These are phyloP conservation scores for Zaprionus camerounensis DNA, from an alignment of 1,140 invertebrate species.

Conservation along the genomic window DNA sequence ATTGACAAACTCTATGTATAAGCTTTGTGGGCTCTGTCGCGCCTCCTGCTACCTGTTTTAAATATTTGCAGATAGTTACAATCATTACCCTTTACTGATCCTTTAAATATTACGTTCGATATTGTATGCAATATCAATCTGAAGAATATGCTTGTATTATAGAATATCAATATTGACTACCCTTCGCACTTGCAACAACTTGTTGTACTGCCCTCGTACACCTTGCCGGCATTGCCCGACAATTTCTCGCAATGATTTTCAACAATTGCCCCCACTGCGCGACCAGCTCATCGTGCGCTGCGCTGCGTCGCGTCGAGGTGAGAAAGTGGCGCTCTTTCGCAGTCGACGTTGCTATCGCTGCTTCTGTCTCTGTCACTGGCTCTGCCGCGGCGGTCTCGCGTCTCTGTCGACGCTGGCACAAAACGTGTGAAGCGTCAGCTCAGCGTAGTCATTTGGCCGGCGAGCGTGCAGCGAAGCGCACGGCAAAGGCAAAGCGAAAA, in stretches of 20 bases:
- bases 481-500: conserved; percentile 29
- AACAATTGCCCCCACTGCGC: conserved; percentile 63
- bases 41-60: no score
- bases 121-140: no score
- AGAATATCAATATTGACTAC: not conserved
- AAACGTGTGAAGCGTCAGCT: conserved; percentile 58
- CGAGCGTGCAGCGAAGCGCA: conserved; percentile 65
- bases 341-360: conserved; percentile 9
- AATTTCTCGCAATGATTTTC: conserved; percentile 70
- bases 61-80: no score
- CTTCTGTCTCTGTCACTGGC: not conserved
- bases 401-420: conserved; percentile 44
- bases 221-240: conserved; percentile 18
- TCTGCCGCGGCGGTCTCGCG: not conserved
- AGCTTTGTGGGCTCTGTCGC: no score
- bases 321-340: conserved; percentile 46
- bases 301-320: conserved; percentile 32
- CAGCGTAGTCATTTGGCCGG: conserved; percentile 67
- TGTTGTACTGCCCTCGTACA: conserved; percentile 23
- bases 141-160: no score
- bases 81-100: no score
- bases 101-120: no score
- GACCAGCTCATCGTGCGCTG: conserved; percentile 51
- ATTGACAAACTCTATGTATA: no score
- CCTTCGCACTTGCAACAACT: not conserved